Conservation (phyloP, 2,797 vertebrate genomes). For the Helostoma temminkii region DNA sequence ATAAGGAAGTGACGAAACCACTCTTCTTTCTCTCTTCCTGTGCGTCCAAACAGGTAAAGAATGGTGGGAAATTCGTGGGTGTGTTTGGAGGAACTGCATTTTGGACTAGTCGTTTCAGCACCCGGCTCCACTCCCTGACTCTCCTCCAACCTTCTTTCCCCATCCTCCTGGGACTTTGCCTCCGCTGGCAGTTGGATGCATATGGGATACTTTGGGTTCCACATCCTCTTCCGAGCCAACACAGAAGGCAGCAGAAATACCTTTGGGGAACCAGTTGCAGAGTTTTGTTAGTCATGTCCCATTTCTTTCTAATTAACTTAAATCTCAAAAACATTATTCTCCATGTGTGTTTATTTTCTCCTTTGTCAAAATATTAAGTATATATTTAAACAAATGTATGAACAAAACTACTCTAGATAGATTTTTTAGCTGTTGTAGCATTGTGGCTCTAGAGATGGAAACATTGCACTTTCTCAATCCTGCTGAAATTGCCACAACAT, state of each 20-base stretch:
- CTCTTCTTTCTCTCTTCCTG: conserved; percentile 92
- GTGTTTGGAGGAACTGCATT: conserved; percentile 40
- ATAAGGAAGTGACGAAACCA: conserved; percentile 88
- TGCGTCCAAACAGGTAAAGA: conserved; percentile 90
- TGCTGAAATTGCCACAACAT: too few relatives aligned
- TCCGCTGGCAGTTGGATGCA: conserved; percentile 83
- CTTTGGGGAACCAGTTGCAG: conserved; percentile 70
- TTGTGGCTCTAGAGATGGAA: too few relatives aligned
- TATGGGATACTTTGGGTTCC: conserved; percentile 95
- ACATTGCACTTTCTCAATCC: too few relatives aligned
- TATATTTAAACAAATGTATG: too few relatives aligned
- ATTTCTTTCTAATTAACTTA: background rate
- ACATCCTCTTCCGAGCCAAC: conserved; percentile 89
- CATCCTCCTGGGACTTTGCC: conserved; percentile 19
- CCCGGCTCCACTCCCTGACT: conserved; percentile 37
- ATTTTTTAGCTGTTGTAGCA: too few relatives aligned
- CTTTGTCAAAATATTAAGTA: background rate
- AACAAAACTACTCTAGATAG: too few relatives aligned
- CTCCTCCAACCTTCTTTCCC: conserved; percentile 28
- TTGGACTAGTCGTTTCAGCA: conserved; percentile 20
- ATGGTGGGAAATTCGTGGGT: conserved; percentile 48
- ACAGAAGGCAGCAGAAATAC: conserved; percentile 87
- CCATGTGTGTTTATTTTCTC: background rate
- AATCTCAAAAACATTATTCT: too few relatives aligned
- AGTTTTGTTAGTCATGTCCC: conserved; percentile 16